Evolutionary conservation across 2,797 vertebrate species (phyloP).

Genomic region (Pygocentrus nattereri): DNA sequence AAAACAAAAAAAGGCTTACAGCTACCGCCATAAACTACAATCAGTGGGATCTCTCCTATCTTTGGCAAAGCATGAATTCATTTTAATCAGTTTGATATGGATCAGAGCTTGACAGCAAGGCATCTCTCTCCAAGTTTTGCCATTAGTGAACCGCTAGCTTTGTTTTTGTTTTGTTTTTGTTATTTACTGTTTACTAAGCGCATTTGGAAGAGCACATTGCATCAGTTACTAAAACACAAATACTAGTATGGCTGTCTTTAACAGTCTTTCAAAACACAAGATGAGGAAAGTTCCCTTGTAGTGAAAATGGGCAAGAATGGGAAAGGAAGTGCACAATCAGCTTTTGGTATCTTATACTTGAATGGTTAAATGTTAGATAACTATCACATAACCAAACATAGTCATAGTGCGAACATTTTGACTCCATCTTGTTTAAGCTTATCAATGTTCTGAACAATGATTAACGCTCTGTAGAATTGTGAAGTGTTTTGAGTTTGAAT

Average conservation of each 20-base stretch:
- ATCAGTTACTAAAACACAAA: neutral
- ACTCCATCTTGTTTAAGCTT: neutral
- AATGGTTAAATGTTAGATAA: neutral
- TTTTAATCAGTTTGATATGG: constrained; percentile 1
- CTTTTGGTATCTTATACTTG: neutral
- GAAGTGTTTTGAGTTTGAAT: neutral
- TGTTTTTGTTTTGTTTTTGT: too few relatives aligned
- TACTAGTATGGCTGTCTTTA: neutral
- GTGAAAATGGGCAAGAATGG: neutral
- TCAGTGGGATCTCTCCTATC: neutral
- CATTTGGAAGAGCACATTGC: neutral
- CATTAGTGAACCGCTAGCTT: neutral
- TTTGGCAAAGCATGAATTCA: neutral
- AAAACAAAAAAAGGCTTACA: constrained; percentile 41
- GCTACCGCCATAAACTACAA: neutral
- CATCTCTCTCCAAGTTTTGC: neutral
- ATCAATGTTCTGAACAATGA: neutral
- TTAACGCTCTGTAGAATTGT: neutral
- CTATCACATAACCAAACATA: neutral
- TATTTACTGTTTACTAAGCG: neutral
- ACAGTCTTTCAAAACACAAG: constrained; percentile 5
- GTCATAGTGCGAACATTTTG: neutral
- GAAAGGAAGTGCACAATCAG: neutral
- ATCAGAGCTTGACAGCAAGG: neutral
- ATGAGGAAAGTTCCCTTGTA: constrained; percentile 2